Evolutionary conservation across 2,113 vertebrate genomes (phyloP).

Genomic region (Cyprinodon tularosa): DNA sequence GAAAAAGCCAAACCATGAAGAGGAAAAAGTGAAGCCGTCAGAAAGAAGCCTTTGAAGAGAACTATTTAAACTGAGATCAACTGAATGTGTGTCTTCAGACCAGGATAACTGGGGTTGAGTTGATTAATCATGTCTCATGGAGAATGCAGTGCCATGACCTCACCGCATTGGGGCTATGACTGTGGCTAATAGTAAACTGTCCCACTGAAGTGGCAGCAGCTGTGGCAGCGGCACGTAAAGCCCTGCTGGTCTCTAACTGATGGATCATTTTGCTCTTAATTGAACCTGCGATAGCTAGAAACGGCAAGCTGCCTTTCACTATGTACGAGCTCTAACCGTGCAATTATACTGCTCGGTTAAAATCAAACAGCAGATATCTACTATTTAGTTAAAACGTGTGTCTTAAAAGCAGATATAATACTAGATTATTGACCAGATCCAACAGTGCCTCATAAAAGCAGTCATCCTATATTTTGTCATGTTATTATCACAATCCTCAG

Average conservation of each 20-base stretch:
- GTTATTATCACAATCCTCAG: no score
- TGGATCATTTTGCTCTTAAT: constrained; percentile 78
- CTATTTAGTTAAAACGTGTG: constrained; percentile 15
- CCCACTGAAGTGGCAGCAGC: constrained; percentile 57
- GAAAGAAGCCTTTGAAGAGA: constrained; percentile 14
- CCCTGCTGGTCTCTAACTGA: constrained; percentile 70
- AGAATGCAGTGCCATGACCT: constrained; percentile 48
- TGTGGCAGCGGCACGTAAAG: constrained; percentile 69
- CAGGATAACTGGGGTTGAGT: constrained; percentile 7
- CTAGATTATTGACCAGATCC: neutral
- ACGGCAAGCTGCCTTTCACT: constrained; percentile 70
- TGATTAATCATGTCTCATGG: constrained; percentile 36
- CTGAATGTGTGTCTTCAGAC: constrained; percentile 1
- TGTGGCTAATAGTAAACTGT: constrained; percentile 56
- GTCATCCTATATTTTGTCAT: no score
- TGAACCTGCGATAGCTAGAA: constrained; percentile 75
- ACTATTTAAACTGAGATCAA: constrained; percentile 56
- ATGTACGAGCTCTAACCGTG: constrained; percentile 57
- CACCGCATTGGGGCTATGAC: constrained; percentile 53
- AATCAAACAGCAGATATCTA: constrained; percentile 51
- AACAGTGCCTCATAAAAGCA: no score
- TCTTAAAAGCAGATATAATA: constrained; percentile 2
- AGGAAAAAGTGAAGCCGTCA: neutral
- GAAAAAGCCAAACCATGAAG: neutral
- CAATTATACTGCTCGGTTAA: constrained; percentile 52